These are phyloP conservation scores for Chironomus striatipennis DNA, from an alignment of 1,140 invertebrate genomes.

Conservation along the genomic window DNA sequence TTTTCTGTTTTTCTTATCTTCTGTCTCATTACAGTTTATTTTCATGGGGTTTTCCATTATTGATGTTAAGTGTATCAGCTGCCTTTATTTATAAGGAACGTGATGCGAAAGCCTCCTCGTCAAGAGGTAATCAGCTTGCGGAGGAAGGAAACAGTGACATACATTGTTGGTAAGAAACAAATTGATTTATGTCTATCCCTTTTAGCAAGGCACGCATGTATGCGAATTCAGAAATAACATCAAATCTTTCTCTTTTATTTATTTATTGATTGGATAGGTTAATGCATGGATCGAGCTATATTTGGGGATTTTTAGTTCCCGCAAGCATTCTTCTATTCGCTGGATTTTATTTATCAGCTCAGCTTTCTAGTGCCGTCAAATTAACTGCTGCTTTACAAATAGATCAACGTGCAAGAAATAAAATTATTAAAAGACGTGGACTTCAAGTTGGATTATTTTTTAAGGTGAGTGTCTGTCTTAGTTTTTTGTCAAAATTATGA, in stretches of 20 bases:
- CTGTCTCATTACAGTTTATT: conserved; percentile 40
- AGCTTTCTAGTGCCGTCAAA: conserved; percentile 31
- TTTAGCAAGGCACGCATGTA: no score
- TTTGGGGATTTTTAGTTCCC: conserved; percentile 42
- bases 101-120: not conserved
- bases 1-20: not conserved
- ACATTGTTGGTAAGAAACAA: conserved; percentile 41
- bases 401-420: conserved; percentile 49
- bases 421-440: conserved; percentile 47
- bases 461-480: conserved; percentile 46
- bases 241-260: not conserved
- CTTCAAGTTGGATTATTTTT: conserved; percentile 52
- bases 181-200: conserved; percentile 23
- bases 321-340: conserved; percentile 38
- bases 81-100: conserved; percentile 27
- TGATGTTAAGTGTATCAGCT: conserved; percentile 36
- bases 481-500: not conserved
- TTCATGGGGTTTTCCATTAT: conserved; percentile 43
- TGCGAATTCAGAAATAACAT: not conserved
- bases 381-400: conserved; percentile 41
- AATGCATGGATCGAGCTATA: conserved; percentile 40
- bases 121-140: not conserved
- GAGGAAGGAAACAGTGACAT: not conserved
- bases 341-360: conserved; percentile 24
- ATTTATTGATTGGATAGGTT: conserved; percentile 36